Evolutionary conservation across 2,113 vertebrate species (phyloP), one percentile per base, ranked within the genome.

Genomic region (Sebastes schlegelii): DNA sequence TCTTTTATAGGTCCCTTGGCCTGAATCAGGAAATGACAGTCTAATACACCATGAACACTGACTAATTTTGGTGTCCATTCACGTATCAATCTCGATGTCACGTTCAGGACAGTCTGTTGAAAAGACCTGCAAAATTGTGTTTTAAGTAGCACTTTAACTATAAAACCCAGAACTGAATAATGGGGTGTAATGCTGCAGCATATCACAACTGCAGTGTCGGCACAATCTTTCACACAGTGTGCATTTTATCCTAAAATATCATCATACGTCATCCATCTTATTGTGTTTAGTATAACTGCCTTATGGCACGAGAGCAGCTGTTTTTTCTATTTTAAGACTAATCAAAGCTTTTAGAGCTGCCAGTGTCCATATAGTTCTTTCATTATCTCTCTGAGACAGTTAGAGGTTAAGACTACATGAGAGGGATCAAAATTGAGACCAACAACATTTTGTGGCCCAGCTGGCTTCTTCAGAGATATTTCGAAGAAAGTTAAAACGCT

Each of bases 121-220:
- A 54, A 26, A 43, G 26, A 26, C 4, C 4, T 23, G 8, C 4
- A 21, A 40, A 57, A 58, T 11, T 19, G 21, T 21, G n/a, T 74
- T 74, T 62, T 43, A 54, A 6, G 48, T 7, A 8, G 49, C 13
- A 9, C 43, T 49, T 85, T 63, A 12, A 9, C 65, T 73, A 65
- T 67, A 54, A 74, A 51, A 17, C 13, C 51, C 67, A 17, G 40
- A 51, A 45, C 16, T 64, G 23, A 57, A 63, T 26, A 81, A 60
- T 4, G 76, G 57, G 34, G 34, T 71, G 0, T 80, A 75, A 69
- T 67, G 60, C 58, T 68, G 83, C 79, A 83, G 81, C 52, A 79
- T 55, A 48, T 6, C 65, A 69, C 43, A 66, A 51, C 57, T 84
- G 80, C 86, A 66, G 77, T 10, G 62, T 81, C 34, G 58, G 54